Conservation (phyloP, 1,140 invertebrate species). For the Scaptomyza pallida region DNA sequence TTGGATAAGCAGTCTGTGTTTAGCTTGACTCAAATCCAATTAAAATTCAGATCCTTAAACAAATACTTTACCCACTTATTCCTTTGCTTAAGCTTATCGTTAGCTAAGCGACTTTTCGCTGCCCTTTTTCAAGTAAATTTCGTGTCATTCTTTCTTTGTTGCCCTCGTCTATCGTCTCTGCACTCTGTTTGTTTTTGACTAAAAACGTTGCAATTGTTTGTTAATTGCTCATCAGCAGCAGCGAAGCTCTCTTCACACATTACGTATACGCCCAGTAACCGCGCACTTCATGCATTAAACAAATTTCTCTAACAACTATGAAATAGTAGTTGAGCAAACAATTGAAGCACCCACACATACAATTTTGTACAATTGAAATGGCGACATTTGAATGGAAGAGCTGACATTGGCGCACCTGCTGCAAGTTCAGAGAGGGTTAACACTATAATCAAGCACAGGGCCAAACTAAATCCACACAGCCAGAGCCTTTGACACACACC, state of each 20-base stretch:
- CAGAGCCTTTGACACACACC: conserved; percentile 55
- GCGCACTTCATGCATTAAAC: conserved; percentile 73
- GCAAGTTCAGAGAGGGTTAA: conserved; percentile 73
- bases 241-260: conserved; percentile 51
- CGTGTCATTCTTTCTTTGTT: conserved; percentile 31
- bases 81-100: not conserved
- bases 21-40: not conserved
- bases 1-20: not conserved
- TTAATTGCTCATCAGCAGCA: conserved; percentile 77
- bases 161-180: conserved; percentile 22
- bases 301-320: conserved; percentile 73
- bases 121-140: not conserved
- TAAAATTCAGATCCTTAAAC: not conserved
- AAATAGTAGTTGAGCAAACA: conserved; percentile 60
- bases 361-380: conserved; percentile 57
- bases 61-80: too few species aligned
- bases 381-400: conserved; percentile 52
- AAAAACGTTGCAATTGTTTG: conserved; percentile 75
- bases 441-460: conserved; percentile 74
- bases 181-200: conserved; percentile 59
- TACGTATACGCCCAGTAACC: conserved; percentile 74
- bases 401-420: conserved; percentile 62
- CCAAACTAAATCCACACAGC: conserved; percentile 46
- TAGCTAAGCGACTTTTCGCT: conserved; percentile 12
- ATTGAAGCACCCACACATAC: conserved; percentile 20